Evolutionary conservation across 2,113 vertebrate genomes (phyloP).

Genomic region (Eurystomus gularis): DNA sequence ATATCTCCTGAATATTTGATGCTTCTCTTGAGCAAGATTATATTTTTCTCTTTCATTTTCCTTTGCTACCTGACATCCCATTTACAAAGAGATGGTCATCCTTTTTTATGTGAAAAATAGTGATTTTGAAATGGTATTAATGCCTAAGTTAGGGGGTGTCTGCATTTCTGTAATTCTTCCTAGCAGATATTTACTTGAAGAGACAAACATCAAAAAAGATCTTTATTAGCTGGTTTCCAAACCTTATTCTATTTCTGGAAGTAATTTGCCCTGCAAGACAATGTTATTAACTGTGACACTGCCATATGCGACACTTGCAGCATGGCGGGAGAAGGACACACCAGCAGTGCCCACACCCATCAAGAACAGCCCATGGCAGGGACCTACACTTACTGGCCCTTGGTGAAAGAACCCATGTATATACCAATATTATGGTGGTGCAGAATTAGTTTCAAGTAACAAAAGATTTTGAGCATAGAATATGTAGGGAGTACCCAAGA

Average conservation of each 20-base stretch:
- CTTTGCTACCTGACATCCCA: neutral
- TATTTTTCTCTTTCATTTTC: neutral
- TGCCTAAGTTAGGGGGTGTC: neutral
- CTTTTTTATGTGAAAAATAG: neutral
- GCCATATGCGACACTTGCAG: fast-evolving
- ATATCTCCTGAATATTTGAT: neutral
- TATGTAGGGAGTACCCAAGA: neutral
- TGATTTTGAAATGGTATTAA: neutral
- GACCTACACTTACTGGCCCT: neutral
- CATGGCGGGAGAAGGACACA: fast-evolving
- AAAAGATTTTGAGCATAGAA: neutral
- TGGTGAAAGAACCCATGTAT: neutral
- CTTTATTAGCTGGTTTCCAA: neutral
- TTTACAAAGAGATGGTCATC: neutral
- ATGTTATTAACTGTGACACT: neutral
- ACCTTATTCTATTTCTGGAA: neutral
- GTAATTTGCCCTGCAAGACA: neutral
- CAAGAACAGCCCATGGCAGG: fast-evolving
- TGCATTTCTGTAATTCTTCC: neutral
- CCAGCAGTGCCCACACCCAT: neutral
- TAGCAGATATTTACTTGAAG: neutral
- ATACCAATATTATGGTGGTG: neutral
- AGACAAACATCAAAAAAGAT: neutral
- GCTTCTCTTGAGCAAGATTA: neutral
- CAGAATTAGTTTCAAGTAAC: neutral